Conservation (phyloP, 2,888 invertebrate species). For the Panopea generosa region DNA sequence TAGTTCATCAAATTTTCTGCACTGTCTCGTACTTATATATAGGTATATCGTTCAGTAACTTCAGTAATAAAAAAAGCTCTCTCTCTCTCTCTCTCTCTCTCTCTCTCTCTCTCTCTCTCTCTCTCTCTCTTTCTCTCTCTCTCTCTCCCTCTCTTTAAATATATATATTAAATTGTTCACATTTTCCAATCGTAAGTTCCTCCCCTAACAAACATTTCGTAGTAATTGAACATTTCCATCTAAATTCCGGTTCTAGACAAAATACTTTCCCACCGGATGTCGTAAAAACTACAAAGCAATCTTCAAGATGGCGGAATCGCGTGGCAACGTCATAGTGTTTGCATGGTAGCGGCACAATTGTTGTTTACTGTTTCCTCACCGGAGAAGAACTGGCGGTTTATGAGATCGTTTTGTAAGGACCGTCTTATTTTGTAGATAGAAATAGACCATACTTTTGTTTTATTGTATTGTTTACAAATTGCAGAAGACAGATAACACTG, state of each 20-base stretch:
- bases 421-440: too few species aligned
- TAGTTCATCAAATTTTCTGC: too few species aligned
- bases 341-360: slow-evolving; percentile 27
- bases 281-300: slow-evolving; percentile 35
- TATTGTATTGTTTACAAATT: too few species aligned
- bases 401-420: background rate
- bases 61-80: too few species aligned
- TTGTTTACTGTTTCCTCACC: slow-evolving; percentile 43
- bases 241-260: slow-evolving; percentile 21
- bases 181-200: too few species aligned
- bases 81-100: slow-evolving; percentile 39
- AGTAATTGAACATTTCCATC: slow-evolving; percentile 30
- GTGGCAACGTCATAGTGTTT: slow-evolving; percentile 40
- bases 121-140: slow-evolving; percentile 40
- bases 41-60: too few species aligned
- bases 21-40: too few species aligned
- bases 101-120: slow-evolving; percentile 38
- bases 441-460: too few species aligned
- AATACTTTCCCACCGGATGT: slow-evolving; percentile 45
- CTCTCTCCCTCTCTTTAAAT: slow-evolving; percentile 20
- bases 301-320: slow-evolving; percentile 39
- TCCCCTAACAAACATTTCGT: too few species aligned
- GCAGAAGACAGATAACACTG: too few species aligned
- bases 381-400: background rate
- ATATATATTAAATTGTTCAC: too few species aligned